A percentile compares a stretch with the other conserved stretches of the same genome.
phyloP scores from a whole-genome alignment of 2,888 invertebrate genomes.

The Cephus sareptanus region DNA sequence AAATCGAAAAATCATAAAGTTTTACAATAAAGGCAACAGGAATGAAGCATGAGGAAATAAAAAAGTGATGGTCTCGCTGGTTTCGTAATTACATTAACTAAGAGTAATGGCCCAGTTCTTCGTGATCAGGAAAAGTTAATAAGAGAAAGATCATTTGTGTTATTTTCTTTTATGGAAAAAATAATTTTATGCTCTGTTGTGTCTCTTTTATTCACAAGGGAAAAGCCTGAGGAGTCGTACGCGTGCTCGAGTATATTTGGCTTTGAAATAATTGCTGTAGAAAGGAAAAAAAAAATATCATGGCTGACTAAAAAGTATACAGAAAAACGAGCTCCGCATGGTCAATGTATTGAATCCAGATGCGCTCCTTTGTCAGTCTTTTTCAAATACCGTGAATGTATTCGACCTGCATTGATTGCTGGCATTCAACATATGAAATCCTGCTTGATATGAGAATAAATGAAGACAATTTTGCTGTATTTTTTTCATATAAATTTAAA shows the following conservation, averaged over 20 bases:
- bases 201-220: neutral
- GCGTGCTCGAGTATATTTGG: neutral
- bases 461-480: too few relatives aligned
- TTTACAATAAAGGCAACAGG: neutral
- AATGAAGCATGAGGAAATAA: neutral
- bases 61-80: neutral
- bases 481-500: neutral
- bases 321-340: neutral
- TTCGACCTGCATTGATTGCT: neutral
- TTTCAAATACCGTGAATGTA: neutral
- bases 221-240: neutral
- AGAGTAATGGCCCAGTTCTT: neutral
- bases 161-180: neutral
- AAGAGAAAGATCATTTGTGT: neutral
- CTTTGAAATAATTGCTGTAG: neutral
- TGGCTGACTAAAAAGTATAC: neutral
- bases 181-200: neutral
- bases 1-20: neutral
- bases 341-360: neutral
- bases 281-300: neutral
- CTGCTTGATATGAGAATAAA: too few relatives aligned
- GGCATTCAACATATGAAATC: too few relatives aligned
- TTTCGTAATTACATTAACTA: neutral
- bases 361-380: neutral
- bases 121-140: neutral